Percentiles rank a stretch among this genome's conserved stretches.
Conservation (phyloP, 1,140 invertebrate species). For the Magallana ariakensis region DNA sequence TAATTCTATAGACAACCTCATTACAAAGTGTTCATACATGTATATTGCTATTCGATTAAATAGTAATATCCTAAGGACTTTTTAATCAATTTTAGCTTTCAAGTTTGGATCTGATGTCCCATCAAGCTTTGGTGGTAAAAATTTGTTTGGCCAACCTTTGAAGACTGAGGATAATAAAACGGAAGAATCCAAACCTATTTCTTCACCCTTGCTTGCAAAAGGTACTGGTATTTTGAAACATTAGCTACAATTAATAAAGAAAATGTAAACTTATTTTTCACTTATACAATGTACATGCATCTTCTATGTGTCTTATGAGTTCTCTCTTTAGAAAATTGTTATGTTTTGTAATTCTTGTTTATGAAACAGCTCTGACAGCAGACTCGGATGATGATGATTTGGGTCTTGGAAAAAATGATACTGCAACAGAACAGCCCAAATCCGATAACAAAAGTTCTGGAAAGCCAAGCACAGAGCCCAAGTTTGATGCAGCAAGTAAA, state of each 20-base stretch:
- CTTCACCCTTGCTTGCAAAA: conserved; percentile 26
- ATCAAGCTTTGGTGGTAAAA: not conserved
- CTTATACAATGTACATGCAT: too few species aligned
- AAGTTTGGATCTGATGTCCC: not conserved
- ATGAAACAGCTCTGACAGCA: not conserved
- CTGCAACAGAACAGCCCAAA: conserved; percentile 7
- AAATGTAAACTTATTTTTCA: too few species aligned
- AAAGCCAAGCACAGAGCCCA: conserved; percentile 4
- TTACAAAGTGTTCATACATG: too few species aligned
- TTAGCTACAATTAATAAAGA: too few species aligned
- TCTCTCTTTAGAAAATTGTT: too few species aligned
- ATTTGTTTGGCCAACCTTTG: not conserved
- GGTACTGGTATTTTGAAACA: not conserved
- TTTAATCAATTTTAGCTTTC: not conserved
- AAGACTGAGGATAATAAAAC: not conserved
- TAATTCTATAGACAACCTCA: too few species aligned
- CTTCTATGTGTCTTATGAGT: too few species aligned
- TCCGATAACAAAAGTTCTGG: not conserved
- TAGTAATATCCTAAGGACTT: too few species aligned
- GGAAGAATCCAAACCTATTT: conserved; percentile 3
- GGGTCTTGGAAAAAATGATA: conserved; percentile 14
- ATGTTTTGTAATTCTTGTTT: too few species aligned
- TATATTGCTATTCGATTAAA: too few species aligned
- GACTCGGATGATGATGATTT: conserved; percentile 8
- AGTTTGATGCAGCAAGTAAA: not conserved